These are phyloP conservation scores for Octopus sinensis DNA, from an alignment of 1,140 invertebrate genomes.

Conservation along the genomic window DNA sequence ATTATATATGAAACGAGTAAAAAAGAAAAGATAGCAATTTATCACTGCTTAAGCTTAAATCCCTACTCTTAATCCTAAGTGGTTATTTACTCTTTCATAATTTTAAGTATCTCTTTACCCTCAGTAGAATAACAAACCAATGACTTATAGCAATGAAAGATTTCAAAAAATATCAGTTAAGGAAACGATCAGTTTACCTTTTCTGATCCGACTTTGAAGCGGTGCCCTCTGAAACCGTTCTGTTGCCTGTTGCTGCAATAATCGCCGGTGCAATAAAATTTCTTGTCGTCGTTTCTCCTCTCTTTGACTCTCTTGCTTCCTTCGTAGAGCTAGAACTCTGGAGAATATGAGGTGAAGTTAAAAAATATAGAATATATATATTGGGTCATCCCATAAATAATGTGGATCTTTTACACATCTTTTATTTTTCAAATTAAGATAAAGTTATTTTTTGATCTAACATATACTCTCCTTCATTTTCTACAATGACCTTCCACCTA, in stretches of 20 bases:
- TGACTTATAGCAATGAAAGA: not conserved
- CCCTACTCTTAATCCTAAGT: no score
- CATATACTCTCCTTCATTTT: not conserved
- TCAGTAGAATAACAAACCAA: no score
- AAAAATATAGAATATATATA: not conserved
- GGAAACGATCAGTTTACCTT: not conserved
- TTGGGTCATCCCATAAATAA: not conserved
- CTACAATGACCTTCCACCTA: not conserved
- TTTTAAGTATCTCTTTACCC: no score
- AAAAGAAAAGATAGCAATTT: no score
- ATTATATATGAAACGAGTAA: no score
- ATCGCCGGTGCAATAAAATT: slow-evolving; percentile 39
- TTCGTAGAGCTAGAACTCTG: slow-evolving; percentile 41
- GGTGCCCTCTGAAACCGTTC: slow-evolving; percentile 46
- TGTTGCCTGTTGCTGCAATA: slow-evolving; percentile 45
- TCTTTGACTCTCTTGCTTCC: slow-evolving; percentile 39
- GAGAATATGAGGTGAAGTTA: slow-evolving; percentile 17
- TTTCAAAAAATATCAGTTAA: not conserved
- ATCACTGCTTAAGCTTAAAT: no score
- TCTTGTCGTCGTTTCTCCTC: slow-evolving; percentile 48
- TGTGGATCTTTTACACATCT: not conserved
- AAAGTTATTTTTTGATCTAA: not conserved
- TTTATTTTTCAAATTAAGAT: not conserved
- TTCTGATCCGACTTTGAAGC: slow-evolving; percentile 22
- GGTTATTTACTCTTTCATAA: no score